Conservation (phyloP, 37 sponge, comb jelly and placozoan species). For the Lycopodina hypogea region DNA sequence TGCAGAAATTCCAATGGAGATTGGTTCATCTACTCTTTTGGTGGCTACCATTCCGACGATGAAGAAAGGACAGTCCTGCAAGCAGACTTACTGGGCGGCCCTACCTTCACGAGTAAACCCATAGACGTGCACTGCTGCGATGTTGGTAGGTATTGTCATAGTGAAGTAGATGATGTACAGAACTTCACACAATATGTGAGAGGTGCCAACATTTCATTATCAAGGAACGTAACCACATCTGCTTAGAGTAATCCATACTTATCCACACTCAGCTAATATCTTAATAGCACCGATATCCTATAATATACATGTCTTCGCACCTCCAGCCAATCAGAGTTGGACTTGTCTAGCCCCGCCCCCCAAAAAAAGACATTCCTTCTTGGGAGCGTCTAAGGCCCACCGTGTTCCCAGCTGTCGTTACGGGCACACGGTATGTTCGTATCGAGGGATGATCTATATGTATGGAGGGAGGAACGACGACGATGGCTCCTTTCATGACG, state of each 20-base stretch:
- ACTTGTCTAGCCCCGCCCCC: slow-evolving; percentile 7
- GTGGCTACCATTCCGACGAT: slow-evolving; percentile 74
- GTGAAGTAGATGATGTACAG: background rate
- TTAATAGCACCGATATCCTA: too few relatives aligned
- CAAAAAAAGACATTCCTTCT: slow-evolving; percentile 5
- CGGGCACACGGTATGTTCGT: slow-evolving; percentile 66
- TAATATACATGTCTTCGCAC: too few relatives aligned
- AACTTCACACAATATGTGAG: background rate
- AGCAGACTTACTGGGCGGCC: slow-evolving; percentile 31
- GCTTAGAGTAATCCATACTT: too few relatives aligned
- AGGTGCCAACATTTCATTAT: background rate
- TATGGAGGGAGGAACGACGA: slow-evolving; percentile 83
- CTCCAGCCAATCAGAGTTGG: slow-evolving; percentile 4
- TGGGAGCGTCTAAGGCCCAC: background rate
- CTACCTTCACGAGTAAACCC: slow-evolving; percentile 45
- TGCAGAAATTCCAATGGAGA: slow-evolving; percentile 17
- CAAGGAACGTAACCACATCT: too few relatives aligned
- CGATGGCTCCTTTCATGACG: slow-evolving; percentile 50
- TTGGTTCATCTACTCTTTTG: slow-evolving; percentile 52
- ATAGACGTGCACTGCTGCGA: slow-evolving; percentile 66
- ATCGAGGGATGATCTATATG: slow-evolving; percentile 68
- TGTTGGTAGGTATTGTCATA: slow-evolving; percentile 30
- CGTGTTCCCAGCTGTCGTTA: slow-evolving; percentile 58
- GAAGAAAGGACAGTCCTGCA: slow-evolving; percentile 45
- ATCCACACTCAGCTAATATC: too few relatives aligned